A percentile compares a stretch with the other conserved stretches of the same genome.
These are phyloP conservation scores for Myoxocephalus aenaeus DNA, from an alignment of 2,797 vertebrate species.

Conservation along the genomic window DNA sequence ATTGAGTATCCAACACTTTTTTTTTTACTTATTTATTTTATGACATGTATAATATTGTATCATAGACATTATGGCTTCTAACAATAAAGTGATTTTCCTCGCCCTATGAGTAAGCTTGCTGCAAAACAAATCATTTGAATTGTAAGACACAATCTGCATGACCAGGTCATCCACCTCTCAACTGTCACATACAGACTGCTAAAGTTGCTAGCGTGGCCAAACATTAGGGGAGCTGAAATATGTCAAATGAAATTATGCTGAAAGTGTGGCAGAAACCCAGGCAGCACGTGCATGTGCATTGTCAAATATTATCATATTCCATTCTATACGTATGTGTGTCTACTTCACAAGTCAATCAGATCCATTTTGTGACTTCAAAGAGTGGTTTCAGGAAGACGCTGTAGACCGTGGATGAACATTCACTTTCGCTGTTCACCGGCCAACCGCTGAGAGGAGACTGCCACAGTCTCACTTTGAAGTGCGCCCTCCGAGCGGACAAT, in stretches of 20 bases:
- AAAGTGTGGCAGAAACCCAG: not conserved
- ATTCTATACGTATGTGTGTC: constrained; percentile 15
- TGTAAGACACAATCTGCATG: not conserved
- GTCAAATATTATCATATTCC: not conserved
- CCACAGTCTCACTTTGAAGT: constrained; percentile 74
- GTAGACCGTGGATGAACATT: constrained; percentile 73
- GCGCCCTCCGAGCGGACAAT: constrained; percentile 69
- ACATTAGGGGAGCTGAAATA: not conserved
- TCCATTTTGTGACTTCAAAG: constrained; percentile 76
- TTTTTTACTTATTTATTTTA: not conserved
- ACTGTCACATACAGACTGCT: constrained; percentile 3
- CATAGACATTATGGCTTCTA: not conserved
- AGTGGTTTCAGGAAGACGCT: constrained; percentile 53
- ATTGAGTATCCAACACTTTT: no score
- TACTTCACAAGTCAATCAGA: constrained; percentile 65
- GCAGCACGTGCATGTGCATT: constrained; percentile 3
- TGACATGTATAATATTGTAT: not conserved
- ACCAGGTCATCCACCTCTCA: not conserved
- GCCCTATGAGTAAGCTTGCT: not conserved
- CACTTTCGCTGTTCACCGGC: constrained; percentile 75
- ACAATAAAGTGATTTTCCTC: not conserved
- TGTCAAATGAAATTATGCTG: not conserved
- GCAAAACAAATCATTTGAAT: not conserved
- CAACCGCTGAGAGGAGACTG: constrained; percentile 67
- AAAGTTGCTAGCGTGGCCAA: not conserved